Conservation (phyloP, 2,113 vertebrate genomes). For the Psettodes erumei region DNA sequence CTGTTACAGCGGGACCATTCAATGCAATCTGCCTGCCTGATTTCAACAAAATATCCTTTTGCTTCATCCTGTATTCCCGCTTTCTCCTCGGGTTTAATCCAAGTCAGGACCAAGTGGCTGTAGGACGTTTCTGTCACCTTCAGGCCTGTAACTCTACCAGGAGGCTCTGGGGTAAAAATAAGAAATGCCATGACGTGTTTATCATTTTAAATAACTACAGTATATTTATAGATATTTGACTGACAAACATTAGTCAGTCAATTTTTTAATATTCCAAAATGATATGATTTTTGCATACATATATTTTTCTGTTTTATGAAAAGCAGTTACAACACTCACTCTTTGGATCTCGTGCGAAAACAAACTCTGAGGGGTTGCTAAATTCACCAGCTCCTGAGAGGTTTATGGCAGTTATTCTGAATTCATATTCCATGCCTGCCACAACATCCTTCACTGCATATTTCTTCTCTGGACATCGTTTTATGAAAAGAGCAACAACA, state of each 20-base stretch:
- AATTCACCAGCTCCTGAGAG: slow-evolving; percentile 86
- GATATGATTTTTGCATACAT: not conserved
- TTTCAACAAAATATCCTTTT: slow-evolving; percentile 89
- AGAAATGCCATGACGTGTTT: not conserved
- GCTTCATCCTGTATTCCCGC: slow-evolving; percentile 79
- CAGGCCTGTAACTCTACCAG: slow-evolving; percentile 85
- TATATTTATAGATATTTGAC: not conserved
- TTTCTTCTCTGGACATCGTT: slow-evolving; percentile 80
- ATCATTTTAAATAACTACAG: no score
- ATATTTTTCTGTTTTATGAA: not conserved
- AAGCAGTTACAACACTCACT: slow-evolving; percentile 79
- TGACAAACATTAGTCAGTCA: not conserved
- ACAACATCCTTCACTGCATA: slow-evolving; percentile 83
- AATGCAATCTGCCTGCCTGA: slow-evolving; percentile 75
- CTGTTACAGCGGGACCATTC: slow-evolving; percentile 87
- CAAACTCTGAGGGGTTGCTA: slow-evolving; percentile 84
- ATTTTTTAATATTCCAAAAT: no score
- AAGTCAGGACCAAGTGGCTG: slow-evolving; percentile 85
- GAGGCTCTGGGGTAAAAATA: slow-evolving; percentile 79
- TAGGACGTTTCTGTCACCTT: slow-evolving; percentile 84
- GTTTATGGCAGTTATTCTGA: slow-evolving; percentile 89
- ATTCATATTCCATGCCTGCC: slow-evolving; percentile 89
- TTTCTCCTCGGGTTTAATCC: slow-evolving; percentile 83
- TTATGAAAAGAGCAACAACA: slow-evolving; percentile 2
- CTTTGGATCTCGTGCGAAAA: slow-evolving; percentile 84